These are phyloP conservation scores for Sycobia sp. DNA, from an alignment of 1,140 invertebrate species.

Conservation along the genomic window DNA sequence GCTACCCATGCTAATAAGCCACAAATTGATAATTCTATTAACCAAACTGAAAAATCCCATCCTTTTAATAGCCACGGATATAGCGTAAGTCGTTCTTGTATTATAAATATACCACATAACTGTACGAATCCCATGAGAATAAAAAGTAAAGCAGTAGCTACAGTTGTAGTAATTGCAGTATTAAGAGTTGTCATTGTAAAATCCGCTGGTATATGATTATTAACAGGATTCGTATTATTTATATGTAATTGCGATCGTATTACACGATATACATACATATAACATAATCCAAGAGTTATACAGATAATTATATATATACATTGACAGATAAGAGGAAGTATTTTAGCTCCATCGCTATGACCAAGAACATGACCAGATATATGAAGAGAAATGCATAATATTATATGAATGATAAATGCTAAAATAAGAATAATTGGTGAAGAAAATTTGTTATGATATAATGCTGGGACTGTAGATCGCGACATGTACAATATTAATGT, in stretches of 20 bases:
- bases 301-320: slow-evolving; percentile 81
- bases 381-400: slow-evolving; percentile 79
- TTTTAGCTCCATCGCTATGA: slow-evolving; percentile 59
- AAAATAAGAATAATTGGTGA: slow-evolving; percentile 76
- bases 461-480: slow-evolving; percentile 64
- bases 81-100: slow-evolving; percentile 64
- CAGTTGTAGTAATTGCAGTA: slow-evolving; percentile 83
- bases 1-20: slow-evolving; percentile 82
- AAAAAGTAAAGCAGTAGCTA: slow-evolving; percentile 82
- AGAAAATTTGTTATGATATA: slow-evolving; percentile 66
- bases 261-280: slow-evolving; percentile 78
- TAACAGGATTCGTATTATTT: slow-evolving; percentile 49
- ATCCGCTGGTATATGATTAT: slow-evolving; percentile 53
- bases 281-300: slow-evolving; percentile 79
- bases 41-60: slow-evolving; percentile 81
- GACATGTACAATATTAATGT: slow-evolving; percentile 83
- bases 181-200: slow-evolving; percentile 59
- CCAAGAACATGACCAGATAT: slow-evolving; percentile 68
- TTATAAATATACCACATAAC: slow-evolving; percentile 80
- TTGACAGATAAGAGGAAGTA: slow-evolving; percentile 78
- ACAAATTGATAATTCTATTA: slow-evolving; percentile 84
- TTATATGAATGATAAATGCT: slow-evolving; percentile 74
- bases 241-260: slow-evolving; percentile 53
- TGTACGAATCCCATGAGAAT: slow-evolving; percentile 80
- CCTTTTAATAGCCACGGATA: slow-evolving; percentile 87